Base-by-base conservation (phyloP, 2,888 invertebrate genomes). In the Melipona beecheii region DNA sequence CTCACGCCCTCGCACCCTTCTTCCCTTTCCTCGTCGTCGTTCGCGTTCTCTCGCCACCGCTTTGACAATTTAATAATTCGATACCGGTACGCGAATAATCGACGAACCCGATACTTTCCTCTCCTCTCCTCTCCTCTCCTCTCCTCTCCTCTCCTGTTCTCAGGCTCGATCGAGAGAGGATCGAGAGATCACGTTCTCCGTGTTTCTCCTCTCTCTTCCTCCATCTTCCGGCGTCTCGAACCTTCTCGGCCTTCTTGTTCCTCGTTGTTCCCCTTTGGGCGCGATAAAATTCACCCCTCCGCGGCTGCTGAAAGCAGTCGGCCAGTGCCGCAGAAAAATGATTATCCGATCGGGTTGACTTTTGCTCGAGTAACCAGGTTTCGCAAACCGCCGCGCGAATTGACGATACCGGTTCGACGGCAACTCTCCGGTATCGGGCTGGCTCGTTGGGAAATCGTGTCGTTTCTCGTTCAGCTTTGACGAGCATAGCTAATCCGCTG, bases 41-140 rank as follows among this genome's bases (percentile, higher is more conserved):
- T 79, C 83, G 86, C 81, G 78, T 72, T 81, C 77, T 81, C 77
- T 77, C 80, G 71, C 72, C 83, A 80, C 86, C 89, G 85, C 89
- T 90, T 91, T 91, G 91, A 91, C 92, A 91, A 92, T 91, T 92
- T 92, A 91, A 93, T 93, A 92, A 92, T 92, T 91, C 87, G 89
- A 90, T 85, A 86, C 79, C 86, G 86, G 88, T 92, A 91, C 89
- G 87, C 87, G 88, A 92, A 92, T 92, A 92, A 92, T 92, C 92
- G 89, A 88, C 88, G 81, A 91, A 92, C 89, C 83, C 77, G 91
- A 88, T 89, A 89, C 84, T 83, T 81, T 79, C 70, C 68, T 79
- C 83, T 81, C 36, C 71, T 81, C 78, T 27, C 50, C 56, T 54
- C 50, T 36, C 17, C 74, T 52, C 62, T 72, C 52, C 58, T 24